Conservation (phyloP, 2,113 vertebrate genomes). For the Sphaerodactylus townsendi region DNA sequence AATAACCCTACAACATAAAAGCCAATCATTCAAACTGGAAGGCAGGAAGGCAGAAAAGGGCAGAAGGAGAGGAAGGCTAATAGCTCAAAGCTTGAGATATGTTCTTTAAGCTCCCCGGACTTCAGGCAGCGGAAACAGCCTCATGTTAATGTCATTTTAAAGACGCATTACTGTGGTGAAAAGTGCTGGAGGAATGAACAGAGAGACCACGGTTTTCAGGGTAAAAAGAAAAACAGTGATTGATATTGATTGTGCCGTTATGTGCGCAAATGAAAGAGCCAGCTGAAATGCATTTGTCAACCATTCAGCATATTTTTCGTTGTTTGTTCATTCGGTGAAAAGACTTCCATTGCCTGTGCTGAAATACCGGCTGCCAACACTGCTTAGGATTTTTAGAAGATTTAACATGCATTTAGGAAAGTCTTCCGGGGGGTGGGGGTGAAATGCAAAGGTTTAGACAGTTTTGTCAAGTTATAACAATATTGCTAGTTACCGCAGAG, state of each 20-base stretch:
- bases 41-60: conserved; percentile 10
- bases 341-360: conserved; percentile 67
- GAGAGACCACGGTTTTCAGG: conserved; percentile 75
- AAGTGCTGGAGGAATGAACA: conserved; percentile 73
- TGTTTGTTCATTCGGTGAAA: conserved; percentile 78
- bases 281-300: conserved; percentile 76
- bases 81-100: conserved; percentile 68
- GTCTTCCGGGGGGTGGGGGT: conserved; percentile 58
- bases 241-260: conserved; percentile 72
- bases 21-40: conserved; percentile 57
- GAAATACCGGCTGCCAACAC: conserved; percentile 75
- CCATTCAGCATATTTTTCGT: conserved; percentile 77
- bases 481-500: conserved; percentile 72
- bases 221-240: conserved; percentile 77
- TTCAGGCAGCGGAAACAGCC: conserved; percentile 75
- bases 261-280: conserved; percentile 75
- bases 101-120: conserved; percentile 72
- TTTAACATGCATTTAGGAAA: conserved; percentile 76
- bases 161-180: conserved; percentile 74
- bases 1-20: conserved; percentile 39
- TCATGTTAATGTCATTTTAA: conserved; percentile 73
- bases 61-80: conserved; percentile 62
- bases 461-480: conserved; percentile 76
- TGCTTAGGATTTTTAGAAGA: conserved; percentile 75
- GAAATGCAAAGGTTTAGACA: conserved; percentile 72